Evolutionary conservation across 2,888 invertebrate species (phyloP).

Genomic region (Phengaris arion): DNA sequence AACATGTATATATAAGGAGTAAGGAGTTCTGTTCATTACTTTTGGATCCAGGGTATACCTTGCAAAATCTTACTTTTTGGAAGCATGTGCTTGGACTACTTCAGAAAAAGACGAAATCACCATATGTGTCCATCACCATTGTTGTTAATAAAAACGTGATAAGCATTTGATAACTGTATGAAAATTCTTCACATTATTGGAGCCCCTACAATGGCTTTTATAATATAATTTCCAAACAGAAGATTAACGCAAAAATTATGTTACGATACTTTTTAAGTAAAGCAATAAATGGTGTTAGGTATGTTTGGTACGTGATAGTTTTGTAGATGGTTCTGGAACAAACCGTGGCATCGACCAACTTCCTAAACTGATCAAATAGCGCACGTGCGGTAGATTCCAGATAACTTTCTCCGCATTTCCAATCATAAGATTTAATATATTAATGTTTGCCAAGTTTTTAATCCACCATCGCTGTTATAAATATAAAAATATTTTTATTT

Average conservation of each 20-base stretch:
- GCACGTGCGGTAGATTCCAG: constrained; percentile 59
- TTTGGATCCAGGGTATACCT: too few species aligned
- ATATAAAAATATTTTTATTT: background rate
- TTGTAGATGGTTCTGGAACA: constrained; percentile 44
- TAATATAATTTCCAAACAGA: background rate
- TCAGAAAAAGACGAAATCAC: too few species aligned
- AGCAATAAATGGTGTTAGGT: constrained; percentile 34
- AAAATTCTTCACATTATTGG: constrained; percentile 10
- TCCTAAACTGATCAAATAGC: constrained; percentile 71
- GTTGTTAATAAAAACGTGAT: background rate
- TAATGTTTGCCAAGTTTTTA: background rate
- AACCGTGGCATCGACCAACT: constrained; percentile 59
- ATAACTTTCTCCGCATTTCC: constrained; percentile 60
- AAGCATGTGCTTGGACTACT: too few species aligned
- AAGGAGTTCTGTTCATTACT: too few species aligned
- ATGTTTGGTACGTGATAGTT: constrained; percentile 38
- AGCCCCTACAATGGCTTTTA: constrained; percentile 1
- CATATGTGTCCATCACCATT: too few species aligned
- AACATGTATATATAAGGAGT: too few species aligned
- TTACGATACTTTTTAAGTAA: constrained; percentile 23
- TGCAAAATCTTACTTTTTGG: too few species aligned
- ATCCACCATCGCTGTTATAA: too few species aligned
- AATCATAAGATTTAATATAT: constrained; percentile 17
- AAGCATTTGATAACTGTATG: constrained; percentile 6
- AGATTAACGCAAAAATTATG: constrained; percentile 4